phyloP scores from a whole-genome alignment of 2,797 vertebrate genomes.

The Dendrocincla fuliginosa region DNA sequence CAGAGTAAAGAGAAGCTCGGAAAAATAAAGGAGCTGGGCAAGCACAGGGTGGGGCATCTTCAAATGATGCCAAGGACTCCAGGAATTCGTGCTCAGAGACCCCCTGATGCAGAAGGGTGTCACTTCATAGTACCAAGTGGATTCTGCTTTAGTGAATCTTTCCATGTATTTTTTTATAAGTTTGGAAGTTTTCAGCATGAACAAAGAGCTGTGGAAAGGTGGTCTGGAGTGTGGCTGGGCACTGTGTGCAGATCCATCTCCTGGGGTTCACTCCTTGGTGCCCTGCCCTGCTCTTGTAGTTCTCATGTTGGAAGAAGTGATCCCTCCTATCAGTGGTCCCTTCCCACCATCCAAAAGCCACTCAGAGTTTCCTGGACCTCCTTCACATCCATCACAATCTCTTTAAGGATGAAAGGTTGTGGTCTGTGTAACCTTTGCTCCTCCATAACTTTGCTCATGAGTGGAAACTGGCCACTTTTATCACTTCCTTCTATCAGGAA shows the following conservation, averaged over 20 bases:
- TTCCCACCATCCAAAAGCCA: background rate
- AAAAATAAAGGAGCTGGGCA: background rate
- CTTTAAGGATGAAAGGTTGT: background rate
- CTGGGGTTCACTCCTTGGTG: background rate
- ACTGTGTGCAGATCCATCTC: background rate
- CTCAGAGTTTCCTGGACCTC: background rate
- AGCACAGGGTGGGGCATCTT: background rate
- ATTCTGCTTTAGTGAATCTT: background rate
- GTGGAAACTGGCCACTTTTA: background rate
- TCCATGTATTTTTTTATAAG: background rate
- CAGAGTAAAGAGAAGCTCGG: background rate
- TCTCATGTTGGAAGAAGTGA: background rate
- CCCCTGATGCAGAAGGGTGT: background rate
- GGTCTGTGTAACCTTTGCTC: background rate
- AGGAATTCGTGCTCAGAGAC: background rate
- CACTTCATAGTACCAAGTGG: fast-evolving
- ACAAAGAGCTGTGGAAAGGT: background rate
- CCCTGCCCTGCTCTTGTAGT: background rate
- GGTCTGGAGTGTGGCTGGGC: background rate
- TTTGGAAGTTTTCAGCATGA: background rate
- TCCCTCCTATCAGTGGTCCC: fast-evolving
- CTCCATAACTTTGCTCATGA: background rate
- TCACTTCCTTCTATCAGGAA: background rate
- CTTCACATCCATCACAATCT: background rate
- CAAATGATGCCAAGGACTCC: background rate